Evolutionary conservation across 1,140 invertebrate species (phyloP), one percentile per base, ranked within the genome.

Genomic region (Diachasmimorpha longicaudata): DNA sequence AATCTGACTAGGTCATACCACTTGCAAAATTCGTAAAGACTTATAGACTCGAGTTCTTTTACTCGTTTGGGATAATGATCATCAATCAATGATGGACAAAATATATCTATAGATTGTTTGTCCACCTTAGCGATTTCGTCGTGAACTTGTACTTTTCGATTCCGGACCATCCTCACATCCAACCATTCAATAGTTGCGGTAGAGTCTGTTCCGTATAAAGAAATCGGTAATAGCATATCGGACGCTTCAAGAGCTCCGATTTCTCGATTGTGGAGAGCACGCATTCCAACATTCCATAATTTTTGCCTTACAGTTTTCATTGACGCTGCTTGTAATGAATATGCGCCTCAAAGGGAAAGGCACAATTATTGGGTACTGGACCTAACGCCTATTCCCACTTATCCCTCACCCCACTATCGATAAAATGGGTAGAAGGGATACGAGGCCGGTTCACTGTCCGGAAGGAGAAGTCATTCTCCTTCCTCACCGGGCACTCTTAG

Each of bases 181-280:
- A 82, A 11, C 79, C 79, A 83, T 66, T 70, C 74, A 16, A 83
- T 82, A 8, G 77, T 81, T 16, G 77, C n/a, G n/a, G n/a, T n/a
- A n/a, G n/a, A n/a, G n/a, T n/a, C n/a, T n/a, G n/a, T n/a, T n/a
- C n/a, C n/a, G n/a, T n/a, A n/a, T n/a, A n/a, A n/a, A n/a, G n/a
- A 58, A 21, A 80, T 66, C 16, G 78, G 55, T 75, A 80, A 70
- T 13, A 81, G 39, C 19, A 74, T 80, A 58, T 81, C 79, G 16
- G 69, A 55, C 23, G 79, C 81, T 76, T 80, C 79, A 25, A 79
- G 68, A 14, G 77, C 79, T 36, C 81, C 81, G 48, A 78, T 79
- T 71, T 81, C 76, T 78, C 79, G 77, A 69, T 77, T 78, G 37
- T 72, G 77, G n/a, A 81, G 69, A 31, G 55, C 73, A 67, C 77